These are phyloP conservation scores for Theristicus caerulescens DNA, from an alignment of 2,113 vertebrate species.

Conservation along the genomic window DNA sequence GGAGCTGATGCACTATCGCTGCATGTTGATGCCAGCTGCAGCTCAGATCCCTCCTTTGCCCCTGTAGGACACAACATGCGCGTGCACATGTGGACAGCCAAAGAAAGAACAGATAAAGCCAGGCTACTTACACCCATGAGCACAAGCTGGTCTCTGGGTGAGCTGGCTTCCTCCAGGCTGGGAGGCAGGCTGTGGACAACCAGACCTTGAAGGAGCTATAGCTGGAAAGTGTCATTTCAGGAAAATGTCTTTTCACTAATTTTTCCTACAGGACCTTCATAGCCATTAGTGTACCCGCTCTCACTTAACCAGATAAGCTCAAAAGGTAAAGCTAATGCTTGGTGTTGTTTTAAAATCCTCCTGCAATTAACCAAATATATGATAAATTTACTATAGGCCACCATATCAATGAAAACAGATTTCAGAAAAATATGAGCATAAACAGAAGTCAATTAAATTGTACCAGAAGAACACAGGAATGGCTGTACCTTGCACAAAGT, in stretches of 20 bases:
- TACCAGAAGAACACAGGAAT: background rate
- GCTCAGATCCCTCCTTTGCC: no score
- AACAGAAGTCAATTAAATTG: background rate
- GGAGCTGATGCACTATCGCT: fast-evolving
- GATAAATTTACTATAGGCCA: background rate
- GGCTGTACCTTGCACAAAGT: background rate
- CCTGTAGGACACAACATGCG: background rate
- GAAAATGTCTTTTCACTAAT: background rate
- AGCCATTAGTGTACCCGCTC: background rate
- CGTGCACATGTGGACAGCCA: fast-evolving
- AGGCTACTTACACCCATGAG: no score
- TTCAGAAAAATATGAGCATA: background rate
- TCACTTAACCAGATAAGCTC: background rate
- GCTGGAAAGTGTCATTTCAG: background rate
- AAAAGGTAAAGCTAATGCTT: background rate
- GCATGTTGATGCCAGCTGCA: background rate
- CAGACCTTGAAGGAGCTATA: background rate
- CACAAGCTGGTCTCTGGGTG: no score
- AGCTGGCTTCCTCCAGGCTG: background rate
- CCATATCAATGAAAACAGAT: background rate
- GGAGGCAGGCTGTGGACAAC: background rate
- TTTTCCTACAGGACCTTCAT: background rate
- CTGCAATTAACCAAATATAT: background rate
- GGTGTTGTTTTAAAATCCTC: background rate
- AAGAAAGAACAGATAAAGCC: background rate